phyloP scores from a whole-genome alignment of 2,797 vertebrate species.

The Diceros bicornis region DNA sequence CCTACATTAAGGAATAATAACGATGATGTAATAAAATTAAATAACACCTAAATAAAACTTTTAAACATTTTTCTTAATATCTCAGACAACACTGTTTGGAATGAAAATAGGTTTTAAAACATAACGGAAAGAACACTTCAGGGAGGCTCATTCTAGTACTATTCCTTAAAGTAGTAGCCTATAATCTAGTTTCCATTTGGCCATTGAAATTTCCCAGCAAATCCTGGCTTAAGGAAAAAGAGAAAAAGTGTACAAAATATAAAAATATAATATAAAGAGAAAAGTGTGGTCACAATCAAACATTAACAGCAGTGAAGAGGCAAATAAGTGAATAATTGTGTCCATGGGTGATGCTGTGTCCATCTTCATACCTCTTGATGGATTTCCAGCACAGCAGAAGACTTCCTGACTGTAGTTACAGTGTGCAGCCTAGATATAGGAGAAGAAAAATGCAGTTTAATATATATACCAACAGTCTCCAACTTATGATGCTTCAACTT shows the following conservation, averaged over 20 bases:
- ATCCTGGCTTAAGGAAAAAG: slow-evolving; percentile 48
- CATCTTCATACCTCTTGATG: slow-evolving; percentile 87
- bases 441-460: slow-evolving; percentile 58
- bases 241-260: slow-evolving; percentile 67
- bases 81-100: background rate
- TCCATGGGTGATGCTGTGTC: slow-evolving; percentile 57
- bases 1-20: background rate
- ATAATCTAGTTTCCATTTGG: background rate
- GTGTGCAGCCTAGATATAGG: slow-evolving; percentile 85
- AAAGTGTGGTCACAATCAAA: slow-evolving; percentile 69
- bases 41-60: slow-evolving; percentile 10
- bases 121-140: slow-evolving; percentile 40
- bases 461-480: too few species aligned
- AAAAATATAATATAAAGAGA: slow-evolving; percentile 80
- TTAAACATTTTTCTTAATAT: slow-evolving; percentile 34
- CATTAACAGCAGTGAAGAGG: slow-evolving; percentile 78
- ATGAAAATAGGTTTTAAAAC: slow-evolving; percentile 20
- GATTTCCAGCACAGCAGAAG: slow-evolving; percentile 83
- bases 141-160: background rate
- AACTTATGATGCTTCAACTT: background rate
- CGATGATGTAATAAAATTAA: background rate
- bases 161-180: background rate
- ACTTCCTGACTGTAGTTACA: slow-evolving; percentile 84
- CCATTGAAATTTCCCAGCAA: slow-evolving; percentile 54
- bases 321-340: slow-evolving; percentile 55